These are phyloP conservation scores for Cephalopholis sonnerati DNA, from an alignment of 2,113 vertebrate species.

Conservation along the genomic window DNA sequence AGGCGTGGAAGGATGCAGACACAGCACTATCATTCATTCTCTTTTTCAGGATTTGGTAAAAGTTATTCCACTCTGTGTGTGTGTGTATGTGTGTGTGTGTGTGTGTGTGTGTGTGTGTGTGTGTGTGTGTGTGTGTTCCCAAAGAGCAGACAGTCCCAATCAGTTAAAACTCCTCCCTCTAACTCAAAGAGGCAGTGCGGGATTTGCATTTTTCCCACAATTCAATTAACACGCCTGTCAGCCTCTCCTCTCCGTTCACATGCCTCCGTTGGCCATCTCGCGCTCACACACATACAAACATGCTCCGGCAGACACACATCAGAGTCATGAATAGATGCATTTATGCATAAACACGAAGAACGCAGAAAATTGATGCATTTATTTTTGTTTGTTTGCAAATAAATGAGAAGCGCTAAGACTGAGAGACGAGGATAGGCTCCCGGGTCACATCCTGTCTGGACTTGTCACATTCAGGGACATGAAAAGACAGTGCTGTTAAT, in stretches of 20 bases:
- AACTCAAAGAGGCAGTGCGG: constrained; percentile 69
- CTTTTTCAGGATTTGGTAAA: constrained; percentile 45
- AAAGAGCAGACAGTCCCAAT: constrained; percentile 57
- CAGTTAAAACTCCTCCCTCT: constrained; percentile 72
- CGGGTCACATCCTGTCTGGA: constrained; percentile 64
- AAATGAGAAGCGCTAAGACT: constrained; percentile 13
- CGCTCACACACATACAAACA: constrained; percentile 30
- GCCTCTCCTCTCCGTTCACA: constrained; percentile 72
- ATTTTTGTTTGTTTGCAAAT: constrained; percentile 64
- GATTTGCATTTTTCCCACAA: constrained; percentile 87
- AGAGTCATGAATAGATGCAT: constrained; percentile 37
- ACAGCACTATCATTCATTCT: constrained; percentile 56
- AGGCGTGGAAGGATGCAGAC: constrained; percentile 12
- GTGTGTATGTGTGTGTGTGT: constrained; percentile 37
- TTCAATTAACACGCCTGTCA: constrained; percentile 88
- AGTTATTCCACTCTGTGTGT: constrained; percentile 44
- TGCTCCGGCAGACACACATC: constrained; percentile 26
- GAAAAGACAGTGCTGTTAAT: constrained; percentile 58
- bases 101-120: constrained; percentile 39
- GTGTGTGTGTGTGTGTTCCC: constrained; percentile 30
- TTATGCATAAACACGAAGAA: constrained; percentile 57
- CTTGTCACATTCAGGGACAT: constrained; percentile 57
- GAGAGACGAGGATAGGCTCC: constrained; percentile 22
- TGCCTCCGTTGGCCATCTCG: constrained; percentile 52
- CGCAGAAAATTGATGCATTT: constrained; percentile 49